Evolutionary conservation across 2,113 vertebrate species (phyloP).

Genomic region (Ifrita kowaldi): DNA sequence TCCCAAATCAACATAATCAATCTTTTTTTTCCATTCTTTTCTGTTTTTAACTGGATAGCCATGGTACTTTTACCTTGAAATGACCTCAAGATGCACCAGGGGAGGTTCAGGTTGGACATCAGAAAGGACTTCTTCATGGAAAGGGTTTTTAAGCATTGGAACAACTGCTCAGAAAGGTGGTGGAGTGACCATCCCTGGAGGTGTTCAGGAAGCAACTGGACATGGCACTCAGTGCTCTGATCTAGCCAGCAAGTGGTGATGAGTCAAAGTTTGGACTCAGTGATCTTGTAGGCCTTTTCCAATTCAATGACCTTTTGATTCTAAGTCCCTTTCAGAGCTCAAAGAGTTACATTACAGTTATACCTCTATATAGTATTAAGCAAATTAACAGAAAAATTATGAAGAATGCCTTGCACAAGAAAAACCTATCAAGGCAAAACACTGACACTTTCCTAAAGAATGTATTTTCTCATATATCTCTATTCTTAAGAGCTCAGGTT

Average conservation of each 20-base stretch:
- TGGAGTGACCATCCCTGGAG: background rate
- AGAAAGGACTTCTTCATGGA: background rate
- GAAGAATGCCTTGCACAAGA: background rate
- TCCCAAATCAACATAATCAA: background rate
- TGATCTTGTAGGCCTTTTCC: background rate
- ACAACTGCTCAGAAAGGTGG: background rate
- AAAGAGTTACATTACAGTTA: background rate
- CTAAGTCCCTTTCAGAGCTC: background rate
- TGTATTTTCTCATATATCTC: background rate
- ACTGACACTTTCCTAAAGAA: background rate
- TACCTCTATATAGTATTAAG: background rate
- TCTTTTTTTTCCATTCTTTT: background rate
- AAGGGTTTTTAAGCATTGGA: background rate
- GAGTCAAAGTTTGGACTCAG: background rate
- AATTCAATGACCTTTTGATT: background rate
- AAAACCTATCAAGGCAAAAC: background rate
- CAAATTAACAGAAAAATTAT: background rate
- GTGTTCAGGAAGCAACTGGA: background rate
- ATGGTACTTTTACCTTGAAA: background rate
- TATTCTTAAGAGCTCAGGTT: background rate
- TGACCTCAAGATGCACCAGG: background rate
- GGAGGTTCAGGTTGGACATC: background rate
- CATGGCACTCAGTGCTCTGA: background rate
- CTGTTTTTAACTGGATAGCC: background rate
- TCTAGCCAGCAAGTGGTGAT: background rate